Conservation (phyloP, 2,113 vertebrate genomes). For the Theropithecus gelada region DNA sequence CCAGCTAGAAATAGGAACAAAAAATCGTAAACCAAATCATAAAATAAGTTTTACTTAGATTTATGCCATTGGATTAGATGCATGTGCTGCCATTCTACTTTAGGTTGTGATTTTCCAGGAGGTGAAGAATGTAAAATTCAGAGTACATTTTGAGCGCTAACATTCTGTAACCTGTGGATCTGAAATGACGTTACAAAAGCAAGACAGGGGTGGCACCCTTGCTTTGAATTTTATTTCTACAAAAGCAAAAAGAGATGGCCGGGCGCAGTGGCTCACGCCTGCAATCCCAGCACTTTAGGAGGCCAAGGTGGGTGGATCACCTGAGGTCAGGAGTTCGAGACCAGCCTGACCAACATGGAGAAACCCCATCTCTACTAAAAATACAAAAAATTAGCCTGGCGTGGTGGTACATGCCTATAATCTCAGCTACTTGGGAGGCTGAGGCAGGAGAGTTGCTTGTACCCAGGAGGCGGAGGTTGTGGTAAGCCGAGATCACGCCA, state of each 20-base stretch:
- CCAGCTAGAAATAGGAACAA: slow-evolving; percentile 17
- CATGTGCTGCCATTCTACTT: neutral
- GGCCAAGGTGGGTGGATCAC: too few relatives aligned
- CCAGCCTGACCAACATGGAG: too few relatives aligned
- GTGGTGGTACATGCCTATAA: too few relatives aligned
- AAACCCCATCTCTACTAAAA: too few relatives aligned
- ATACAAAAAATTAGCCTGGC: too few relatives aligned
- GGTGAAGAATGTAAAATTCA: neutral
- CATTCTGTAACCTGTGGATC: neutral
- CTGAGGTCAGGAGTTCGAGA: too few relatives aligned
- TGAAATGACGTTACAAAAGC: neutral
- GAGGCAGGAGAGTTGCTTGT: too few relatives aligned
- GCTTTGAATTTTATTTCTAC: neutral
- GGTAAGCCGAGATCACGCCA: too few relatives aligned
- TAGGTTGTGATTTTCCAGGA: slow-evolving; percentile 18
- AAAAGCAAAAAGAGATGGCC: neutral
- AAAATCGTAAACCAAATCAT: slow-evolving; percentile 10
- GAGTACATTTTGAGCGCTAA: neutral
- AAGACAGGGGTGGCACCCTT: neutral
- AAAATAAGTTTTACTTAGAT: neutral
- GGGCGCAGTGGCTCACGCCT: too few relatives aligned
- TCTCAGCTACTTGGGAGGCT: too few relatives aligned
- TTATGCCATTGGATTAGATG: neutral
- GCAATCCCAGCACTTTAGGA: too few relatives aligned
- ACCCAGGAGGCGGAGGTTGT: too few relatives aligned